These are phyloP conservation scores for Acanthosepion pharaonis DNA, from an alignment of 2,888 invertebrate genomes.

Conservation along the genomic window DNA sequence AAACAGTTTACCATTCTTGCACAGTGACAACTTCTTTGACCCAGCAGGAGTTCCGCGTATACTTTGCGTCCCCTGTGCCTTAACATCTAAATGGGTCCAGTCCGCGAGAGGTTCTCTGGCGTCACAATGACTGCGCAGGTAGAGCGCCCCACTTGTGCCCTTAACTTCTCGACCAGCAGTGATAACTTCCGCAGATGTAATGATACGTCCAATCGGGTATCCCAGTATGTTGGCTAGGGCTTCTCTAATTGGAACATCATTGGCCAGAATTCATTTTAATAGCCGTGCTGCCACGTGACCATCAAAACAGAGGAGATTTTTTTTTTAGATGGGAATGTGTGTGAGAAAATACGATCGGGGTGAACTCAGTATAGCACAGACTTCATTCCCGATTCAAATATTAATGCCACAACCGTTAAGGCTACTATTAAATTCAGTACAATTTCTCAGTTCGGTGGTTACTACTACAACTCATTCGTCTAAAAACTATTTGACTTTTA, in stretches of 20 bases:
- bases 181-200: not conserved
- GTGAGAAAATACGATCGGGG: not conserved
- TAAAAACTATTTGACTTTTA: too few species aligned
- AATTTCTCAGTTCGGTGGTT: too few species aligned
- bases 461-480: too few species aligned
- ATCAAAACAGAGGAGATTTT: not conserved
- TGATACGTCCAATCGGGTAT: not conserved
- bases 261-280: not conserved
- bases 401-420: not conserved
- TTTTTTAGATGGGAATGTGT: not conserved
- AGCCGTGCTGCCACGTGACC: not conserved
- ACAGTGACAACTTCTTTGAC: not conserved
- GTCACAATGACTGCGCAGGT: not conserved
- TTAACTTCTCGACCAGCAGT: conserved; percentile 17
- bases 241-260: not conserved
- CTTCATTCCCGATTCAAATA: not conserved
- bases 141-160: not conserved
- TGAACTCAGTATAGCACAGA: not conserved
- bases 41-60: not conserved
- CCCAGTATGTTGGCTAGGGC: not conserved
- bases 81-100: not conserved
- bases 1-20: not conserved
- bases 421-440: not conserved
- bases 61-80: not conserved
- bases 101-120: not conserved